These are phyloP conservation scores for Apogon hyalosoma DNA, from an alignment of 2,797 vertebrate species.

Conservation along the genomic window DNA sequence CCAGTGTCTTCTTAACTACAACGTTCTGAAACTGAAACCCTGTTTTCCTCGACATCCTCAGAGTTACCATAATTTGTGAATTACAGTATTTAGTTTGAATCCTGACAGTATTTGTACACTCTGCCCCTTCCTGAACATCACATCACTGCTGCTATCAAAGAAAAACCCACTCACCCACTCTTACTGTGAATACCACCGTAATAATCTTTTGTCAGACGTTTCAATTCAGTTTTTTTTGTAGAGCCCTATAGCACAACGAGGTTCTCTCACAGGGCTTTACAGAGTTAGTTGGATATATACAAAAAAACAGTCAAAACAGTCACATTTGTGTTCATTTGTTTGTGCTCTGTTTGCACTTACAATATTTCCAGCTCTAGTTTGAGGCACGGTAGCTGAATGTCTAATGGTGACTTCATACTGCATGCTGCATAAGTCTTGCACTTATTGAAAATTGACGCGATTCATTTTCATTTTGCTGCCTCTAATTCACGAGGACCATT, in stretches of 20 bases:
- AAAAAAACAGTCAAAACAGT: no score
- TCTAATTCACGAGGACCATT: neutral
- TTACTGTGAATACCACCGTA: slow-evolving; percentile 10
- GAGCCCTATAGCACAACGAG: no score
- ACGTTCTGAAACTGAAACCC: no score
- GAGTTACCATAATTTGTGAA: neutral
- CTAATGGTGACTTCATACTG: slow-evolving; percentile 26
- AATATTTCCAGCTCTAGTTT: slow-evolving; percentile 34
- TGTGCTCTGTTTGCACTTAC: slow-evolving; percentile 41
- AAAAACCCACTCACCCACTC: slow-evolving; percentile 22
- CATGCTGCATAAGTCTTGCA: slow-evolving; percentile 2
- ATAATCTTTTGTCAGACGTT: no score
- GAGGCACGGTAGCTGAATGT: slow-evolving; percentile 28
- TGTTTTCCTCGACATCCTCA: neutral
- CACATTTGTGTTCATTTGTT: slow-evolving; percentile 39
- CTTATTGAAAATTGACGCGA: slow-evolving; percentile 7
- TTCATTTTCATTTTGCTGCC: slow-evolving; percentile 7
- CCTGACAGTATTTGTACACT: slow-evolving; percentile 9
- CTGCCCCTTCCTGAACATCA: slow-evolving; percentile 8
- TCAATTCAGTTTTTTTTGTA: no score
- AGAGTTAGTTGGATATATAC: no score
- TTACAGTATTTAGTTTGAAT: neutral
- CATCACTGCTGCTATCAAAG: slow-evolving; percentile 16
- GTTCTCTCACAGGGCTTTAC: no score
- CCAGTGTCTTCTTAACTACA: no score